Conservation (phyloP, 2,888 invertebrate species). For the Phoronis australis region DNA sequence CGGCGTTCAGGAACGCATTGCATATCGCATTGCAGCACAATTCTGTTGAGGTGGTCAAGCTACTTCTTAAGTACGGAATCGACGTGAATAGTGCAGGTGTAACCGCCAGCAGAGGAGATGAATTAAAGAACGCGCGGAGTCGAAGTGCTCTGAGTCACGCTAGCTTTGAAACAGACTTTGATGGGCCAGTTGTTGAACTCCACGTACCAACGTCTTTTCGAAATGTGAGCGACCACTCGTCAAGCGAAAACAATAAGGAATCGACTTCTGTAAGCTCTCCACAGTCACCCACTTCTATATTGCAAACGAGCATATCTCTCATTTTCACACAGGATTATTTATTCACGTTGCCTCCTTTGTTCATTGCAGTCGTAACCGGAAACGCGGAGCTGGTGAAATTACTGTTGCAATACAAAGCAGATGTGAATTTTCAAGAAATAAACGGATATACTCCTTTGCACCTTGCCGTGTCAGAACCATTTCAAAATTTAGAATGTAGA, state of each 20-base stretch:
- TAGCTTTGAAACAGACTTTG: too few species aligned
- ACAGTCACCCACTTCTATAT: too few species aligned
- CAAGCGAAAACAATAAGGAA: too few species aligned
- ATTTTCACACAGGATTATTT: slow-evolving; percentile 57
- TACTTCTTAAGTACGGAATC: slow-evolving; percentile 58
- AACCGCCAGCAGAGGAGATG: too few species aligned
- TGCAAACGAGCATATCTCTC: too few species aligned
- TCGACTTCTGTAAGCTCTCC: too few species aligned
- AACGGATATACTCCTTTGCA: slow-evolving; percentile 61
- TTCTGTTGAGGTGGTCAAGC: slow-evolving; percentile 57
- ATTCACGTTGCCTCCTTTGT: slow-evolving; percentile 59
- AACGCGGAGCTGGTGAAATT: slow-evolving; percentile 57
- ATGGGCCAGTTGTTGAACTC: too few species aligned
- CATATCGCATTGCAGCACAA: slow-evolving; percentile 61
- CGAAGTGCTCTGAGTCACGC: too few species aligned
- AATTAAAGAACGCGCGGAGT: too few species aligned
- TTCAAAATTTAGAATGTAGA: slow-evolving; percentile 58
- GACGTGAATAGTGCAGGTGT: too few species aligned
- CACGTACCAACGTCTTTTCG: too few species aligned
- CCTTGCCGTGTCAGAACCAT: slow-evolving; percentile 58
- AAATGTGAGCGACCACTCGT: too few species aligned
- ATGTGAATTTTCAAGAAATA: slow-evolving; percentile 56
- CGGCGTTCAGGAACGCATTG: slow-evolving; percentile 58
- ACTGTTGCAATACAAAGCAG: slow-evolving; percentile 59
- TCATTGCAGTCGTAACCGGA: slow-evolving; percentile 58